phyloP scores from a whole-genome alignment of 2,888 invertebrate genomes.

The Drosophila barbarae region DNA sequence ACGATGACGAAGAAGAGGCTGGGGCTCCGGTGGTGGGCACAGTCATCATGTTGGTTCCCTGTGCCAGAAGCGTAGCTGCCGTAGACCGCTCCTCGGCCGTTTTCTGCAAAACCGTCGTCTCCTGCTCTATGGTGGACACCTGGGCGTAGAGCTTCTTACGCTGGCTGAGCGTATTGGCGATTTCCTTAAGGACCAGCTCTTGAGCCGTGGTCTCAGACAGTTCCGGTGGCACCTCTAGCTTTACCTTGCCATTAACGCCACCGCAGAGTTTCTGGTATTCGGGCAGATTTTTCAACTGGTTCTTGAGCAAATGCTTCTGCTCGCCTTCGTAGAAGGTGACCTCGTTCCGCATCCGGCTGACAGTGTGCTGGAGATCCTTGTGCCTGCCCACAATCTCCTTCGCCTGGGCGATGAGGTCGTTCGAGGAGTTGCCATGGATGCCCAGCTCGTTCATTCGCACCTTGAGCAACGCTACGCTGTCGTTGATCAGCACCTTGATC shows the following conservation, averaged over 20 bases:
- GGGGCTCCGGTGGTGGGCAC: slow-evolving; percentile 49
- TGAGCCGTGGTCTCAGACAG: slow-evolving; percentile 86
- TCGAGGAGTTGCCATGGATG: slow-evolving; percentile 91
- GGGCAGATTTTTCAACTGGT: slow-evolving; percentile 87
- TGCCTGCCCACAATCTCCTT: slow-evolving; percentile 95
- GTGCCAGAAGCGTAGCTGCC: slow-evolving; percentile 76
- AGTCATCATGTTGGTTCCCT: slow-evolving; percentile 78
- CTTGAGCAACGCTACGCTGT: slow-evolving; percentile 93
- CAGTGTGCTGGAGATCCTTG: slow-evolving; percentile 94
- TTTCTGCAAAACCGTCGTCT: slow-evolving; percentile 87
- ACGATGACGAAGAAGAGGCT: slow-evolving; percentile 13
- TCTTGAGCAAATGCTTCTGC: slow-evolving; percentile 86
- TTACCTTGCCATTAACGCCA: slow-evolving; percentile 69
- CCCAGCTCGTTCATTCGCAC: slow-evolving; percentile 95
- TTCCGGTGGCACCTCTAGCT: slow-evolving; percentile 78
- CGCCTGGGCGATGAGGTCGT: slow-evolving; percentile 90
- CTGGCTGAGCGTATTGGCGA: slow-evolving; percentile 90
- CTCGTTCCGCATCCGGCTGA: slow-evolving; percentile 91
- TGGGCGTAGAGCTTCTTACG: slow-evolving; percentile 91
- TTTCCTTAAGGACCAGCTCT: slow-evolving; percentile 91
- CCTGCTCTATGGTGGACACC: slow-evolving; percentile 88
- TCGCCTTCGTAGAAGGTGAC: slow-evolving; percentile 86
- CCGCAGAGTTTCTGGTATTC: slow-evolving; percentile 80
- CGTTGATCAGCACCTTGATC: slow-evolving; percentile 93
- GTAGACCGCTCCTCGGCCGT: slow-evolving; percentile 84